Conservation (phyloP, 2,797 vertebrate species). For the Graptemys geographica region DNA sequence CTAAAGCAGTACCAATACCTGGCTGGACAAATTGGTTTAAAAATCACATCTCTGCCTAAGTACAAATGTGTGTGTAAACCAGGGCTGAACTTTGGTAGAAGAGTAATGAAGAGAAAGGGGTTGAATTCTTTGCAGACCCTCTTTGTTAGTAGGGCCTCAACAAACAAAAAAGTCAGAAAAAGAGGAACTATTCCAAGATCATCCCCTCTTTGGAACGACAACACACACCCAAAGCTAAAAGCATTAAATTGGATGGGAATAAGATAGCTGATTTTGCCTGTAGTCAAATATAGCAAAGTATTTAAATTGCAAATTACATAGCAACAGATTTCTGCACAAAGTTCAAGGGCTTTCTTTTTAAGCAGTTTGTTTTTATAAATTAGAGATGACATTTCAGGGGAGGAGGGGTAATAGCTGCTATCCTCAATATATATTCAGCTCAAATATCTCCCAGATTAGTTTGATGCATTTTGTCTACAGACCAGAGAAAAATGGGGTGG, state of each 20-base stretch:
- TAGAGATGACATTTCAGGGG: constrained; percentile 14
- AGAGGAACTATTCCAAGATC: constrained; percentile 58
- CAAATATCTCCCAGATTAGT: constrained; percentile 4
- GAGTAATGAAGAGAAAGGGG: neutral
- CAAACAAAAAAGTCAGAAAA: neutral
- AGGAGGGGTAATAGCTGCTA: neutral
- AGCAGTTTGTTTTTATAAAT: constrained; percentile 63
- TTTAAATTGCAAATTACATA: constrained; percentile 71
- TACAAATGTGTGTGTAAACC: neutral
- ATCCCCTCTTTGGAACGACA: neutral
- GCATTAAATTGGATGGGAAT: constrained; percentile 60
- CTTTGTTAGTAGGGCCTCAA: neutral
- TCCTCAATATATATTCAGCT: constrained; percentile 32
- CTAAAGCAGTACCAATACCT: neutral
- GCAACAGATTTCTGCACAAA: constrained; percentile 69
- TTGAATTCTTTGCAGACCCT: neutral
- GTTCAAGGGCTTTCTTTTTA: constrained; percentile 48
- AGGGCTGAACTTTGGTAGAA: neutral
- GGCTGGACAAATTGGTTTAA: neutral
- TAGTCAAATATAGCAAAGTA: constrained; percentile 55
- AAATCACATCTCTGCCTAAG: neutral
- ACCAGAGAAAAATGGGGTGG: accelerated
- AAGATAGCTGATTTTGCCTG: constrained; percentile 58
- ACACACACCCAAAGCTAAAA: constrained; percentile 42
- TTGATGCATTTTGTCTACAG: constrained; percentile 22